A percentile compares a stretch with the other conserved stretches of the same genome.
These are phyloP conservation scores for Drosophila repleta DNA, from an alignment of 1,140 invertebrate species.

Conservation along the genomic window DNA sequence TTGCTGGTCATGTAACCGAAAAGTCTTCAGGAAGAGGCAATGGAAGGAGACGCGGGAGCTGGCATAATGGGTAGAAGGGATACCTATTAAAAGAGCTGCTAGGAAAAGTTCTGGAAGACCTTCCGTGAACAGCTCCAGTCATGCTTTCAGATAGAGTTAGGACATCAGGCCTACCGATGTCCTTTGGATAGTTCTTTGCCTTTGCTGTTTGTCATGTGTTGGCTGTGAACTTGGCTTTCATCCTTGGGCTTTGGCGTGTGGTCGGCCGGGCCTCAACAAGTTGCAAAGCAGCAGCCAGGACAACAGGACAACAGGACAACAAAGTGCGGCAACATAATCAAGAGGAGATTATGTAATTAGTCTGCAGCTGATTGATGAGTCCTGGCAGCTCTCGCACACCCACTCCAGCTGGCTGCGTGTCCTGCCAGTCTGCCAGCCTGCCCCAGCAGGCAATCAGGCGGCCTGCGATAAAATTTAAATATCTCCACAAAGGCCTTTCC, in stretches of 20 bases:
- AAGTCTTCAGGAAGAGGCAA: too few relatives aligned
- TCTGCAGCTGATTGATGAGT: conserved; percentile 84
- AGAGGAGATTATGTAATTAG: conserved; percentile 84
- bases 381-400: conserved; percentile 49
- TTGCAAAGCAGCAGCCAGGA: conserved; percentile 4
- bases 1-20: too few relatives aligned
- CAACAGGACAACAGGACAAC: conserved; percentile 24
- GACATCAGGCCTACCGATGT: too few relatives aligned
- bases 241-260: too few relatives aligned
- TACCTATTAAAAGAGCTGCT: too few relatives aligned
- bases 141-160: too few relatives aligned
- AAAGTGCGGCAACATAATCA: conserved; percentile 72
- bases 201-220: conserved; percentile 23
- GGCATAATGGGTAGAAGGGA: too few relatives aligned
- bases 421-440: conserved; percentile 12
- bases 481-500: conserved; percentile 48
- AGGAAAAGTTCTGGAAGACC: too few relatives aligned
- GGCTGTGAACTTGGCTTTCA: not conserved
- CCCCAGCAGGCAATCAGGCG: conserved; percentile 65
- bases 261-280: conserved; percentile 22
- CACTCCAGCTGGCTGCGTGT: not conserved
- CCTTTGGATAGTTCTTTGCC: too few relatives aligned
- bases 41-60: too few relatives aligned
- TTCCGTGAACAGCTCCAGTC: too few relatives aligned
- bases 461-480: conserved; percentile 79